Evolutionary conservation across 2,113 vertebrate species (phyloP).

Genomic region (Diglossa brunneiventris): DNA sequence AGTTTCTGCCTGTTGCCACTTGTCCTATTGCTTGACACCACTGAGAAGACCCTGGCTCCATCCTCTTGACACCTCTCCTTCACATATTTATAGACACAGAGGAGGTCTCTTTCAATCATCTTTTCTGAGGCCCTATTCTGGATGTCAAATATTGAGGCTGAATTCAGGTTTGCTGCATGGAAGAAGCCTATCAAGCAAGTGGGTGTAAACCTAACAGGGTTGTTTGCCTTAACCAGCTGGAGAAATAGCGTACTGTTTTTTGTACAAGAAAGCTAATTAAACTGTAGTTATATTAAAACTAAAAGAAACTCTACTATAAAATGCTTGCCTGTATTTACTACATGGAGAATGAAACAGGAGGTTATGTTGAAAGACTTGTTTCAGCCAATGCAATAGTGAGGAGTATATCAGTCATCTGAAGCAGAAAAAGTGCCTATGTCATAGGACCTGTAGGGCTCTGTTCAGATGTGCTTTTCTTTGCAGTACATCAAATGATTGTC

Average conservation of each 20-base stretch:
- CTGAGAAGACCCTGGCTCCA: neutral
- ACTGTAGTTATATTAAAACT: slow-evolving; percentile 46
- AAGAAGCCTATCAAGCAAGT: neutral
- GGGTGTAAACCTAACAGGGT: neutral
- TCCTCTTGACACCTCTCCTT: neutral
- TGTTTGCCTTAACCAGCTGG: neutral
- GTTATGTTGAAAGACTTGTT: slow-evolving; percentile 3
- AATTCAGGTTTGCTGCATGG: neutral
- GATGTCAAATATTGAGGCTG: neutral
- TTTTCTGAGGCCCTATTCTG: neutral
- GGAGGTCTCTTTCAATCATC: neutral
- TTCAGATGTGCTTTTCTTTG: slow-evolving; percentile 52
- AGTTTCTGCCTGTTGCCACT: neutral
- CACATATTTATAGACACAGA: neutral
- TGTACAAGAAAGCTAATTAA: slow-evolving; percentile 39
- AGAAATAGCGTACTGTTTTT: neutral
- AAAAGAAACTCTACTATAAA: slow-evolving; percentile 25
- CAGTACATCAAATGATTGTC: slow-evolving; percentile 25
- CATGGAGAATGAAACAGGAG: slow-evolving; percentile 14
- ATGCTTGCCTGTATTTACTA: slow-evolving; percentile 23
- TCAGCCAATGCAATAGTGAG: slow-evolving; percentile 30
- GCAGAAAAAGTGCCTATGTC: slow-evolving; percentile 27
- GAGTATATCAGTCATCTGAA: neutral
- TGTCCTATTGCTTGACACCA: neutral
- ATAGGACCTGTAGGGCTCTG: neutral